Evolutionary conservation across 2,797 vertebrate genomes (phyloP), one percentile per base, ranked within the genome.

Genomic region (Cephalopachus bancanus): DNA sequence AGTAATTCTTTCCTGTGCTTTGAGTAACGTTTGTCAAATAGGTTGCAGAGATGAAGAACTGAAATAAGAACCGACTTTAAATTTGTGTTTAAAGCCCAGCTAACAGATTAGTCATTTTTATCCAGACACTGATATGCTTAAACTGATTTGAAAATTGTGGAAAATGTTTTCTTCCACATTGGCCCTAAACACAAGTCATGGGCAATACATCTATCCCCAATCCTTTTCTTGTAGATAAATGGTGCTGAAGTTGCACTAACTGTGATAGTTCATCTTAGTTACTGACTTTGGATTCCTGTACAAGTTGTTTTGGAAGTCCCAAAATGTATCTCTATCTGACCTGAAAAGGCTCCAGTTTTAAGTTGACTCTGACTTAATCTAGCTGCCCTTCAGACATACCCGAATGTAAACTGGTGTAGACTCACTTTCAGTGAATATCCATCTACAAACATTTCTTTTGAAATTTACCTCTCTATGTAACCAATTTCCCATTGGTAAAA

Each of bases 51-150:
- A 62, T 10, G 17, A 91, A 90, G 79, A 96, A 28, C 10, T 57
- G 78, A 95, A 96, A 12, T 57, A 17, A 91, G 55, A 84, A 76
- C 22, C 65, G 24, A 57, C 53, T 90, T 80, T 55, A 72, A 83
- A 90, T 84, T 84, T 96, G 37, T 89, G 81, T 92, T 93, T 86
- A 95, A 94, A 96, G 10, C 24, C 64, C 49, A 75, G 72, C 33
- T 72, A 92, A 37, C 17, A 95, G 60, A 76, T 93, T 79, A 69
- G 28, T 80, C n/a, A 65, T 78, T 65, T 91, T 94, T 86, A 76
- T 51, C n/a, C 80, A 83, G 76, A 87, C 5, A 92, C 30, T 57
- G 71, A 85, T 91, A 84, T 95, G 49, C 71, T 80, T 92, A 91
- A 76, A 62, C 10, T 64, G 62, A 94, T 94, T 88, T 84, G 71